These are phyloP conservation scores for Nebria ingens DNA, from an alignment of 1,140 invertebrate species.

Conservation along the genomic window DNA sequence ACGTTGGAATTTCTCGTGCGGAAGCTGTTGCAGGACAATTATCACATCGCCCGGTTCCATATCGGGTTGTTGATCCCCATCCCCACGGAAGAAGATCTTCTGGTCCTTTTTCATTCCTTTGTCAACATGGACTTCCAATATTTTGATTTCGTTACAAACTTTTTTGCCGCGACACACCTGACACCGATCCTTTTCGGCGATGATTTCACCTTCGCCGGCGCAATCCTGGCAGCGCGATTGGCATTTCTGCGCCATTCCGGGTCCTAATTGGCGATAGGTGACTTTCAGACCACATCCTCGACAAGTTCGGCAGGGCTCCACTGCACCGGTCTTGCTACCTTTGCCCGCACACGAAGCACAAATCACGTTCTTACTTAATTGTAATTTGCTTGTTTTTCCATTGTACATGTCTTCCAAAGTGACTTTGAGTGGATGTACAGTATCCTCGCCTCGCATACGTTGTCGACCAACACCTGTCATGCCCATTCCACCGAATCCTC, in stretches of 20 bases:
- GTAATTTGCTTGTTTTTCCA: constrained; percentile 72
- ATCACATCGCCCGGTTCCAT: constrained; percentile 79
- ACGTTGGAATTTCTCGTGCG: constrained; percentile 67
- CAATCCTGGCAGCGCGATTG: constrained; percentile 64
- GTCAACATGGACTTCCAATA: constrained; percentile 81
- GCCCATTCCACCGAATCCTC: constrained; percentile 31
- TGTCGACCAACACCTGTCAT: constrained; percentile 38
- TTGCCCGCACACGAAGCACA: constrained; percentile 75
- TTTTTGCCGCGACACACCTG: constrained; percentile 72
- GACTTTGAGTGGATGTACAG: constrained; percentile 62
- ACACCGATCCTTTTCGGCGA: constrained; percentile 74
- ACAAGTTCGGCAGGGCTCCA: constrained; percentile 62
- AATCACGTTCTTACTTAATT: constrained; percentile 77
- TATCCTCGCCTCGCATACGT: constrained; percentile 51
- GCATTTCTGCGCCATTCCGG: constrained; percentile 75
- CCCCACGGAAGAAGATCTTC: constrained; percentile 75
- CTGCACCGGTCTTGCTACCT: constrained; percentile 68
- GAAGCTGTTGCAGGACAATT: constrained; percentile 75
- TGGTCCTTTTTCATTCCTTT: constrained; percentile 84
- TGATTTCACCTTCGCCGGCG: constrained; percentile 58
- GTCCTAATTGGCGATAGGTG: constrained; percentile 55
- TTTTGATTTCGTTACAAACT: constrained; percentile 64
- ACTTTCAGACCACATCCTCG: constrained; percentile 67
- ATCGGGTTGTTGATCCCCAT: constrained; percentile 84
- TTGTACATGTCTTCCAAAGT: constrained; percentile 86